Conservation (phyloP, 2,888 invertebrate genomes). For the Thalpophila matura region DNA sequence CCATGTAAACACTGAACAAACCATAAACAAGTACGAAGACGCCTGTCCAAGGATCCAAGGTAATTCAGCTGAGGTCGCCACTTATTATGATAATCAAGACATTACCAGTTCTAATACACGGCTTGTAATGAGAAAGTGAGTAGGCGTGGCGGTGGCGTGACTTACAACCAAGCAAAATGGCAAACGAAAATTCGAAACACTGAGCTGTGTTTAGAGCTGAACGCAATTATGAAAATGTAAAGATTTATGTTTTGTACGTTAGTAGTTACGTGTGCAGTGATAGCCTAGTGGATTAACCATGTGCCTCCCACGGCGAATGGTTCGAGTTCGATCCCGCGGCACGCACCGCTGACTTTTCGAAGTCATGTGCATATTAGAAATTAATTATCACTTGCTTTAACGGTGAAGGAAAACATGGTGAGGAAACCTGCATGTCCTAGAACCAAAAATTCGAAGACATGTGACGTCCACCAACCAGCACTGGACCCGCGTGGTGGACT, state of each 20-base stretch:
- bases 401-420: too few species aligned
- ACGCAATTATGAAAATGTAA: slow-evolving; percentile 4
- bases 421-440: too few species aligned
- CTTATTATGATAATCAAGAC: slow-evolving; percentile 85
- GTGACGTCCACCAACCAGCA: too few species aligned
- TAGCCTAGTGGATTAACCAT: too few species aligned
- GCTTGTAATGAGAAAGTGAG: slow-evolving; percentile 73
- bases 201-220: neutral
- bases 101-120: slow-evolving; percentile 78
- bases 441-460: too few species aligned
- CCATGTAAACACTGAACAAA: neutral
- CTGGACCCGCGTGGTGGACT: too few species aligned
- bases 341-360: too few species aligned
- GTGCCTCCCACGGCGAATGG: too few species aligned
- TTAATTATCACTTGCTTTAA: too few species aligned
- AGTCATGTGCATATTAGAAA: too few species aligned
- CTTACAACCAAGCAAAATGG: slow-evolving; percentile 26
- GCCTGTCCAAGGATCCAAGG: slow-evolving; percentile 66
- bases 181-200: slow-evolving; percentile 7
- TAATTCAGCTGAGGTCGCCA: slow-evolving; percentile 75
- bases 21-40: neutral
- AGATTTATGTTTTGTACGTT: neutral
- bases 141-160: slow-evolving; percentile 46
- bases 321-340: too few species aligned
- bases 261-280: too few species aligned